Evolutionary conservation across 2,113 vertebrate genomes (phyloP), one percentile per base, ranked within the genome.

Genomic region (Crotalus horridus): DNA sequence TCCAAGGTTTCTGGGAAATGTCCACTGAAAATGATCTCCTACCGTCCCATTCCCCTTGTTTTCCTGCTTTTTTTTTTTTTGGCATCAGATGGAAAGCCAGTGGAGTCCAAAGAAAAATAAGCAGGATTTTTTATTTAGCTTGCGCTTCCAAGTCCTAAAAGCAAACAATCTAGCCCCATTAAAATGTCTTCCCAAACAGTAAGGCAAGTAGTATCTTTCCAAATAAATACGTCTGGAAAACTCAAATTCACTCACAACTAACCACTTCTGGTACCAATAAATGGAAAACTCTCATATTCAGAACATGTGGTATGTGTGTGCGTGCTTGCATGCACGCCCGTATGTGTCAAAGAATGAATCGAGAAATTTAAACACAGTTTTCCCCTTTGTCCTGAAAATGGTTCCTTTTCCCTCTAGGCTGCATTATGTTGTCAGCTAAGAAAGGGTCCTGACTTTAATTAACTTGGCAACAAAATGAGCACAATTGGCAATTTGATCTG

Each of bases 371-470:
- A 96, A 94, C 87, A 91, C 94, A 93, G 93, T 95, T 94, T 94
- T 95, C 53, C 87, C 23, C 51, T 89, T 89, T 89, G 51, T 24
- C 29, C 64, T n/a, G 24, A 89, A 92, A 92, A 89, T 29, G 23
- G 15, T 55, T 43, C 26, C 4, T 55, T n/a, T 85, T 74, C n/a
- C 10, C 92, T 59, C 20, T 64, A 26, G n/a, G 29, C 33, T 90
- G 29, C 94, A 93, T 95, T 91, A 93, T 94, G 91, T 92, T 92
- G 74, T 93, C 56, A 85, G 96, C 95, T 96, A 97, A 96, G 94
- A 96, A 96, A 95, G 96, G 95, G 96, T 95, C 94, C 95, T 90
- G 7, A 94, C 20, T 91, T 93, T 95, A 96, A 93, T 92, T 95
- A 58, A 24, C 88, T 96, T 96, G 95, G 95, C 95, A 94, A 87